Percentiles rank a stretch among this genome's conserved stretches.
These are phyloP conservation scores for Lontra canadensis DNA, from an alignment of 2,113 vertebrate species.

Conservation along the genomic window DNA sequence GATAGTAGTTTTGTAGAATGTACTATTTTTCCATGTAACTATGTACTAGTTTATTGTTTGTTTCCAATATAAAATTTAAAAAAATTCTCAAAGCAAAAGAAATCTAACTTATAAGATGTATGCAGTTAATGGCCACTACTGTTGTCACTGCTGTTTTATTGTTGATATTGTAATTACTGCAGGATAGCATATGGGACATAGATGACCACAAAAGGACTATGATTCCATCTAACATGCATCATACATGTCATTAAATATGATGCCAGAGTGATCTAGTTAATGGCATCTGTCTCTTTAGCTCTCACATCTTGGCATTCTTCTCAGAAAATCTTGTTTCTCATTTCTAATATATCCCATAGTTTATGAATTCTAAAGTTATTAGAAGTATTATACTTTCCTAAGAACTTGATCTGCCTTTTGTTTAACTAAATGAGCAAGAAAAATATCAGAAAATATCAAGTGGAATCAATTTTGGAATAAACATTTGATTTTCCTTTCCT, in stretches of 20 bases:
- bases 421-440: neutral
- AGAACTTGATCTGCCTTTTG: neutral
- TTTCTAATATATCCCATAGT: neutral
- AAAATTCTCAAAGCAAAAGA: neutral
- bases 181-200: neutral
- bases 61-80: neutral
- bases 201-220: neutral
- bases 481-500: neutral
- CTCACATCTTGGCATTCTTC: neutral
- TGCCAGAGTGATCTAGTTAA: neutral
- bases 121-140: neutral
- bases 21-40: neutral
- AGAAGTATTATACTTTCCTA: neutral
- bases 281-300: neutral
- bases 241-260: neutral
- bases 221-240: neutral
- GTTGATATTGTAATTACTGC: neutral
- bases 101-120: neutral
- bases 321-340: neutral
- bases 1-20: neutral
- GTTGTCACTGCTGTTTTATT: neutral
- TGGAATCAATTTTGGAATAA: neutral
- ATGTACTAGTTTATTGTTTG: neutral
- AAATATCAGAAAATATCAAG: neutral
- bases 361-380: neutral